Base-by-base conservation (phyloP, 2,888 invertebrate species). In the Calameuta idolon region DNA sequence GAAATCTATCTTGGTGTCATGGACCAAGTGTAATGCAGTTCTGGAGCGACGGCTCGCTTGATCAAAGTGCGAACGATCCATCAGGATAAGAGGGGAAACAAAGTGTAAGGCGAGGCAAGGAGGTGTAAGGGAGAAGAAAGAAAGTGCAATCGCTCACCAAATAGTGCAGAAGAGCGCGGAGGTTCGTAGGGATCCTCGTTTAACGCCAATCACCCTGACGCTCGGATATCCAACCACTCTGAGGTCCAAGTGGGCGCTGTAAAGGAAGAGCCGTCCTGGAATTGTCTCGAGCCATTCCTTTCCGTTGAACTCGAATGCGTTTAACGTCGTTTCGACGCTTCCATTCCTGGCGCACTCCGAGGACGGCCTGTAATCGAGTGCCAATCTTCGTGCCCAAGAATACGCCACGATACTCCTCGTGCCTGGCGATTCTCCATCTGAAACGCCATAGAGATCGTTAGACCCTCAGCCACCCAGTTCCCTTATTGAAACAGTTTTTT, bases 391-490 rank as follows among this genome's bases (percentile, higher is more conserved):
- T 81, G 90, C 93, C 87, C 93, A 93, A 55, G 94, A 94, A 90
- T 94, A 94, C 33, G 93, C 94, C 82, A 94, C 93, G 83, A 94
- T 94, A 80, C 94, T 94, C 86, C 92, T 92, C 92, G 94, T 93
- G 73, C 89, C 90, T 33, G 89, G 87, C 71, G 87, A 88, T 79
- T 90, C 90, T 77, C 87, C 87, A 81, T 86, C 90, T 89, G 82
- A 76, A 83, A 80, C 73, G 80, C 55, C 55, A 55, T 55, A 55
- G 23, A 55, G 55, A 55, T 55, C 55, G 55, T 23, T 55, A 55
- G 23, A 55, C 23, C 23, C 55, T 55, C 55, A 55, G 9, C 55
- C 23, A 55, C 2, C 15, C 55, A 23, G 55, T 55, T 23, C 55
- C 2, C 55, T 23, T 23, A 55, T 55, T 23, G 55, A 55, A 55